Evolutionary conservation across 2,888 invertebrate genomes (phyloP).

Genomic region (Luffia ferchaultella): DNA sequence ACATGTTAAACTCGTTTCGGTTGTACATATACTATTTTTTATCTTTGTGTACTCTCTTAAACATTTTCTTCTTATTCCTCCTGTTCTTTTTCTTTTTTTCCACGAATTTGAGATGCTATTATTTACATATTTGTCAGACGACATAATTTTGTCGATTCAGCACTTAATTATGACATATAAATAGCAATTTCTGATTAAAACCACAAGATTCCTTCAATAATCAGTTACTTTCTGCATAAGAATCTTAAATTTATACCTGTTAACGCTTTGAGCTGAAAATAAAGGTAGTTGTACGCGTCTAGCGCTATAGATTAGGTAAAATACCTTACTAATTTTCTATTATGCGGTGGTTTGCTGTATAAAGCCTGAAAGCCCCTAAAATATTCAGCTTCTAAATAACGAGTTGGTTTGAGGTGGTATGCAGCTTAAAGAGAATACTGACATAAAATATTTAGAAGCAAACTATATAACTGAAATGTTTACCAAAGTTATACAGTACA

Average conservation of each 20-base stretch:
- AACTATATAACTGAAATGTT: conserved; percentile 1
- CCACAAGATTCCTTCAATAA: conserved; percentile 2
- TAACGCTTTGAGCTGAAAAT: conserved; percentile 5
- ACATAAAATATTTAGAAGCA: conserved; percentile 3
- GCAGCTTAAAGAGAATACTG: conserved; percentile 3
- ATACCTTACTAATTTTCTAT: no score
- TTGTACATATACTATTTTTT: no score
- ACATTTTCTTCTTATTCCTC: no score
- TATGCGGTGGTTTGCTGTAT: no score
- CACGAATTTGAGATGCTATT: neutral
- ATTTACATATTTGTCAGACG: neutral
- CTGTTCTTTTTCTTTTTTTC: neutral
- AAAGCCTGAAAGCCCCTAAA: no score
- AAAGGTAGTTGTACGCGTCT: conserved; percentile 5
- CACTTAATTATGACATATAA: neutral
- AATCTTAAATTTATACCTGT: conserved; percentile 3
- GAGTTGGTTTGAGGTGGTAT: neutral
- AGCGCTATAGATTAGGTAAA: conserved; percentile 6
- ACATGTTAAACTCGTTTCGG: no score
- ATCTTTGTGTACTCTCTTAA: no score
- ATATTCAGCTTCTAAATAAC: conserved; percentile 2
- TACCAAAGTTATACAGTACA: conserved; percentile 4
- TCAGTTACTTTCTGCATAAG: conserved; percentile 6
- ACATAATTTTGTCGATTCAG: neutral
- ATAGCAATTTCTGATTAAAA: neutral